Evolutionary conservation across 2,888 invertebrate genomes (phyloP).

Genomic region (Ectobius pallidus): DNA sequence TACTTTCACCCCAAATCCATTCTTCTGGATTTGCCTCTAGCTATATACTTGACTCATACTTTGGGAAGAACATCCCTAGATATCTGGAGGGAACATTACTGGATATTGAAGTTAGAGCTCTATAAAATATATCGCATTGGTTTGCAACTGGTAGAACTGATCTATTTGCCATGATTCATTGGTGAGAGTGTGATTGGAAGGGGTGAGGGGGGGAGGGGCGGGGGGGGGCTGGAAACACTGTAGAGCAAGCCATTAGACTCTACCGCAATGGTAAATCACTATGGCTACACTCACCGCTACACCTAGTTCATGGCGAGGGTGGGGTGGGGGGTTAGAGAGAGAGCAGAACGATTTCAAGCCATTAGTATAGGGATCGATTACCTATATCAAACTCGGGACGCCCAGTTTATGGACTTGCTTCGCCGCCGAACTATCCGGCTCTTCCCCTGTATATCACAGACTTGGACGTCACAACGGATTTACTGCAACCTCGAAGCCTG

Average conservation of each 20-base stretch:
- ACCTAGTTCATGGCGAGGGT: no score
- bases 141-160: constrained; percentile 1
- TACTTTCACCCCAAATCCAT: not conserved
- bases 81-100: not conserved
- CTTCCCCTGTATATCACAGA: constrained; percentile 2
- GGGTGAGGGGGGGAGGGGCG: not conserved
- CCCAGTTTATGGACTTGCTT: constrained; percentile 5
- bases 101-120: not conserved
- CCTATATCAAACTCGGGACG: not conserved
- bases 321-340: no score
- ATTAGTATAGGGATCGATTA: constrained; percentile 17
- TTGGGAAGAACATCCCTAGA: not conserved
- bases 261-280: constrained; percentile 31
- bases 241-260: constrained; percentile 1
- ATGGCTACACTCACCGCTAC: not conserved
- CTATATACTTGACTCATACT: not conserved
- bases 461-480: no score
- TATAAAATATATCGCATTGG: constrained; percentile 23
- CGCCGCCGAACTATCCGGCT: not conserved
- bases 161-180: constrained; percentile 17
- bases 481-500: not conserved
- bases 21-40: no score
- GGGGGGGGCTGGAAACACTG: not conserved
- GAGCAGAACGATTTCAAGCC: constrained; percentile 5
- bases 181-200: not conserved